A percentile compares a stretch with the other conserved stretches of the same genome.
These are phyloP conservation scores for Wasmannia auropunctata DNA, from an alignment of 1,140 invertebrate species.

Conservation along the genomic window DNA sequence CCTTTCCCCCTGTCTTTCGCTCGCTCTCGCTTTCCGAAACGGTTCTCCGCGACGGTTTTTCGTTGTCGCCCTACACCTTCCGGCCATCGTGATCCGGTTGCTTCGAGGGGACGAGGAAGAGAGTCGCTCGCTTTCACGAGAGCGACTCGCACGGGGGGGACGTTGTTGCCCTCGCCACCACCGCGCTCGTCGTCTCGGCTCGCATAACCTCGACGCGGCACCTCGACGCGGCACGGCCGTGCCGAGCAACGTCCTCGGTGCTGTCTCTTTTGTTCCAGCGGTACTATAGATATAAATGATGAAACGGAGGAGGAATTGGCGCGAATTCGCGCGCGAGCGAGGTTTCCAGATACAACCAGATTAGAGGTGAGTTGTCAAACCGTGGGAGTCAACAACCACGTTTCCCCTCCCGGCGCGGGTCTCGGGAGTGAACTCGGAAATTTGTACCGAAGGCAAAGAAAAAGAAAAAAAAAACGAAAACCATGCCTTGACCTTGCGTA, in stretches of 20 bases:
- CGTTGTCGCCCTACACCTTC: no score
- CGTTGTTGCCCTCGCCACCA: no score
- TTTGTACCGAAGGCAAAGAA: no score
- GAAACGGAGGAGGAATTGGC: neutral
- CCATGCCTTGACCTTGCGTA: neutral
- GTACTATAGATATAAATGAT: neutral
- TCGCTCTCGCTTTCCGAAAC: neutral
- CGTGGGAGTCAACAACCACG: neutral
- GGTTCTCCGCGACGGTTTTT: no score
- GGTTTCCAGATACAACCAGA: conserved; percentile 16
- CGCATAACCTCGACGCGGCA: neutral
- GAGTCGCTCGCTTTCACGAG: no score
- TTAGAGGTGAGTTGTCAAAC: neutral
- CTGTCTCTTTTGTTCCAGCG: neutral
- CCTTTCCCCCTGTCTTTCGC: neutral
- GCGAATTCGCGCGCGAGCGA: neutral
- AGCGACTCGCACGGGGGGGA: no score
- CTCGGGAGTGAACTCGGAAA: no score
- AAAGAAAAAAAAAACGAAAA: no score
- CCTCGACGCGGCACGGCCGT: neutral
- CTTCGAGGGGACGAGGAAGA: no score
- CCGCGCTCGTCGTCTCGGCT: neutral
- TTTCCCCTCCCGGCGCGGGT: no score
- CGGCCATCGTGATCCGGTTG: no score
- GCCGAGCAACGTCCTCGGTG: neutral